Base-by-base conservation (phyloP, 2,113 vertebrate species). In the Pedetes capensis region DNA sequence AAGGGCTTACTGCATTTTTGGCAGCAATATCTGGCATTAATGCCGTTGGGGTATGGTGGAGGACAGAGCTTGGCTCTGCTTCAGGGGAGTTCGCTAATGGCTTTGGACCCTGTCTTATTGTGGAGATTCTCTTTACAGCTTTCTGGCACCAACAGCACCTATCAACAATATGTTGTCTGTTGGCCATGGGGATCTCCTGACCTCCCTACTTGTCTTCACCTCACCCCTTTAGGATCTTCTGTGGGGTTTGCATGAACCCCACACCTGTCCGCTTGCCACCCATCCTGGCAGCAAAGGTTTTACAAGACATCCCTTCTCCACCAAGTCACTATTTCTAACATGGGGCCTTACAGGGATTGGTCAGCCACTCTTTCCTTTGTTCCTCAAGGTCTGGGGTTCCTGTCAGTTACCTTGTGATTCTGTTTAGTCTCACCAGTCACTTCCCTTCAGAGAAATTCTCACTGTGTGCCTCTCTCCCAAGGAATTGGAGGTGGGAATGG, bases 401-500 rank as follows among this genome's bases (percentile, higher is more conserved):
- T 55, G 55, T 71, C 42, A 55, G 20, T 39, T 79, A 72, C 44
- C 42, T 23, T 44, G 78, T 83, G 85, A 20, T 42, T n/a, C 14
- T 23, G 64, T 44, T 13, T 5, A 44, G 68, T n/a, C 59, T 23
- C n/a, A 23, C 69, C 8, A 27, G 42, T 11, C 34, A n/a, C 17
- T 9, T 75, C 66, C n/a, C 29, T 59, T n/a, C 3, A 29, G 64
- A 84, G n/a, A n/a, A 22, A 55, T 37, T n/a, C n/a, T 83, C 37
- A 42, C 5, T 0, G 3, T 0, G 14, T 10, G 34, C 17, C 47
- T 39, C 10, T 5, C 49, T 68, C 53, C 8, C 0, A 23, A 44
- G 68, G 47, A 49, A 5, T 12, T n/a, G 17, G 68, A 61, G n/a
- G 49, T 12, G 59, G 66, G 51, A 14, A 8, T 23, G 5, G 49